phyloP scores from a whole-genome alignment of 2,113 vertebrate genomes.

The Hystrix brachyura region DNA sequence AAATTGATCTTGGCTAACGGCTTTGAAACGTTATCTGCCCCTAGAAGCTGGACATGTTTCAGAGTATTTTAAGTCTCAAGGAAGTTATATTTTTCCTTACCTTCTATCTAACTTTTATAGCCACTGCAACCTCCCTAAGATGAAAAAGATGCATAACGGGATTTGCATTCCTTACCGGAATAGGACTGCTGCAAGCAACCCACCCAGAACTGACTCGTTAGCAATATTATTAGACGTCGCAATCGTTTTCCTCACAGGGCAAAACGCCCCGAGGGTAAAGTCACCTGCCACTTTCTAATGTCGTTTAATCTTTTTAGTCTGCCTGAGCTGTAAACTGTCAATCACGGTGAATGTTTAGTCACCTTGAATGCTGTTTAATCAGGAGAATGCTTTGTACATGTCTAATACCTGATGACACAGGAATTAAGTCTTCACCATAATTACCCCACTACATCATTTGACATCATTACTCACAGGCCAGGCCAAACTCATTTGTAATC shows the following conservation, averaged over 20 bases:
- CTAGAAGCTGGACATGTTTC: constrained; percentile 56
- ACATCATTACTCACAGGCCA: constrained; percentile 85
- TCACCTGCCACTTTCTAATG: constrained; percentile 90
- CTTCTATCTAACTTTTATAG: constrained; percentile 80
- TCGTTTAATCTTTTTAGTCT: constrained; percentile 92
- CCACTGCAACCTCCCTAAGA: constrained; percentile 85
- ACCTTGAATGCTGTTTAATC: constrained; percentile 88
- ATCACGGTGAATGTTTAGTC: constrained; percentile 88
- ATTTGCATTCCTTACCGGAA: constrained; percentile 89
- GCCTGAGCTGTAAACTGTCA: constrained; percentile 87
- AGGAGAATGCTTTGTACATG: constrained; percentile 88
- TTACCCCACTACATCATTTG: constrained; percentile 85
- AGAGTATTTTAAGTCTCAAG: constrained; percentile 44
- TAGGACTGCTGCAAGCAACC: constrained; percentile 88
- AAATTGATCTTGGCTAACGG: constrained; percentile 76
- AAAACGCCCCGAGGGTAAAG: constrained; percentile 87
- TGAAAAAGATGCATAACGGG: constrained; percentile 91
- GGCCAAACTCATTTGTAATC: constrained; percentile 86
- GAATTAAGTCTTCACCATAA: constrained; percentile 89
- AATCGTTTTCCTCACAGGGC: constrained; percentile 87
- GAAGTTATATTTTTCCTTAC: constrained; percentile 75
- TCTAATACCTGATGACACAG: constrained; percentile 88
- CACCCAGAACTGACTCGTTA: constrained; percentile 88
- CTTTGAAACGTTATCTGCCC: constrained; percentile 64
- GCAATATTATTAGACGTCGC: constrained; percentile 88